Evolutionary conservation across 2,797 vertebrate genomes (phyloP).

Genomic region (Lepidocolaptes lacrymiger): DNA sequence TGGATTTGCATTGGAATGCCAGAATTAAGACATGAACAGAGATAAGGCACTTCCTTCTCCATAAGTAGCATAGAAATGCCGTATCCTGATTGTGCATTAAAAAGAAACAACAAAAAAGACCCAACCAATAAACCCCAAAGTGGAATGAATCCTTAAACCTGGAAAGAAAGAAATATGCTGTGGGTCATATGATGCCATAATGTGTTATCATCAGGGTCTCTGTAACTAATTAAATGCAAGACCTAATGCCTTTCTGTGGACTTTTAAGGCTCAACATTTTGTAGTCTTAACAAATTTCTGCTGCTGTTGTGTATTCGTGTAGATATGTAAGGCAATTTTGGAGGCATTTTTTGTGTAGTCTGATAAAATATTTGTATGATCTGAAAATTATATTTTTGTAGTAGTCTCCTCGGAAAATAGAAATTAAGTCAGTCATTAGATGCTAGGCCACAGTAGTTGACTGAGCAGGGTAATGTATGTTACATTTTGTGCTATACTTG

Average conservation of each 20-base stretch:
- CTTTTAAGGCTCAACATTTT: constrained; percentile 33
- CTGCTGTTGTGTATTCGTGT: constrained; percentile 30
- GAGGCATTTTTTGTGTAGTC: constrained; percentile 58
- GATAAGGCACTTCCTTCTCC: background rate
- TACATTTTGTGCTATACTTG: constrained; percentile 78
- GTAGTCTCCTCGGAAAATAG: constrained; percentile 75
- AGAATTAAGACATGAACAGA: constrained; percentile 56
- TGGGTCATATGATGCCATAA: background rate
- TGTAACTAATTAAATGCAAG: constrained; percentile 72
- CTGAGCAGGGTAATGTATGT: constrained; percentile 81
- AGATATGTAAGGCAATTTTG: constrained; percentile 51
- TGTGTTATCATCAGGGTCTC: background rate
- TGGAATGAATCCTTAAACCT: background rate
- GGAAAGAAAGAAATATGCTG: constrained; percentile 21
- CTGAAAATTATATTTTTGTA: constrained; percentile 76
- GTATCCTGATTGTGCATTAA: background rate
- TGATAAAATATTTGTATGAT: constrained; percentile 81
- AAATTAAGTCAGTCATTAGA: constrained; percentile 80
- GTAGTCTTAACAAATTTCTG: constrained; percentile 37
- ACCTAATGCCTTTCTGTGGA: constrained; percentile 47
- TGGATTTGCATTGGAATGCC: constrained; percentile 42
- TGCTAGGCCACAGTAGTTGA: constrained; percentile 78
- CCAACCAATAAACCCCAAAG: background rate
- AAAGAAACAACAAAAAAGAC: background rate
- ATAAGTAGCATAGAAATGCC: background rate